Base-by-base conservation (phyloP, 2,888 invertebrate species). In the Halictus ligatus region DNA sequence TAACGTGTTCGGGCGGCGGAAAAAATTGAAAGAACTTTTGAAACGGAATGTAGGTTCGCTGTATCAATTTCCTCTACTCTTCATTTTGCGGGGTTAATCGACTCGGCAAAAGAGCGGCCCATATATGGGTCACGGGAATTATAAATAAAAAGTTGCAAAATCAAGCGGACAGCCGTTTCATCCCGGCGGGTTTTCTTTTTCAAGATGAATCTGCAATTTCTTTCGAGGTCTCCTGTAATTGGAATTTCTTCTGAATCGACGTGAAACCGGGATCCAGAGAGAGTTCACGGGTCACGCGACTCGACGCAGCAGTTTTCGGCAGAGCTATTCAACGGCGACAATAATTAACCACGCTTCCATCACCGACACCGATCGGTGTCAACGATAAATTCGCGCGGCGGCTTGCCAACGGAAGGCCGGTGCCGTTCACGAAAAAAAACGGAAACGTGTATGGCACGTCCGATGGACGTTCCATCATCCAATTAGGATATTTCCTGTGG, bases 251-350 rank as follows among this genome's bases (percentile, higher is more conserved):
- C 13, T 7, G 25, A 15, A 54, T 29, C 64, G 25, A 15, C 60
- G 13, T 12, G 50, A 54, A 71, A 50, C 21, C 15, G 18, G 18
- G 25, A 69, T 54, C 71, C n/a, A 29, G 29, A 25, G 69, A 64
- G 71, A 78, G 46, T 82, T 78, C 50, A 72, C 82, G 29, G 78
- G 64, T 78, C 82, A 78, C 60, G 48, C 78, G 80, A 75, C 78
- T 64, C 78, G 21, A 21, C 71, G 7, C 43, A 78, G 69, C 69
- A 78, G 46, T 78, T 75, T 78, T 72, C 60, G 78, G 8, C 25
- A 58, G 46, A 64, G 60, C 25, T 82, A 84, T 84, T 82, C 54
- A 72, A 81, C 67, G 40, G 15, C 75, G 50, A 75, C 75, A 67
- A 75, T 60, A 75, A 84, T 84, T 78, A 82, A 25, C 75, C 58